Evolutionary conservation across 2,888 invertebrate species (phyloP), one percentile per base, ranked within the genome.

Genomic region (Apamea crenata): DNA sequence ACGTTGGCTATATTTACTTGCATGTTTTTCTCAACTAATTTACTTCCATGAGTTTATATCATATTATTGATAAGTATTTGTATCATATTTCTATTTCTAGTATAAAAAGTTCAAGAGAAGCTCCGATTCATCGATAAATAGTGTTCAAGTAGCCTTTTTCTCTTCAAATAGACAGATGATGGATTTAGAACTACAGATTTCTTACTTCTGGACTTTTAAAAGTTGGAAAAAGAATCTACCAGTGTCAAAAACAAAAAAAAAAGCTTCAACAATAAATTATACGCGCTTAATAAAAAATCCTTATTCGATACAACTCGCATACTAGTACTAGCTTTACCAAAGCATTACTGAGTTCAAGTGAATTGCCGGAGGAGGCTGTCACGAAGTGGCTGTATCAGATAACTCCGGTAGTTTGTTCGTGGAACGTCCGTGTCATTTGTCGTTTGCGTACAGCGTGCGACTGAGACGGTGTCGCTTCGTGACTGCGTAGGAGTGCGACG

Each of bases 361-460:
- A 92, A 91, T 93, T 87, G 91, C 91, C 90, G 88, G 87, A 91
- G 93, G 90, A 91, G 92, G 91, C 91, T 93, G 96, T 96, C 96
- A 96, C 96, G 96, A 95, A 91, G 93, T 90, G 92, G 90, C 92
- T 95, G 95, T 93, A 96, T 96, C 96, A 93, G 96, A 96, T 96
- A 96, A 96, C 93, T 93, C 94, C 93, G 92, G 95, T 94, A 96
- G 96, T 96, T 96, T 95, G 96, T 96, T 93, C 95, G 92, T 91
- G 89, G 93, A 93, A 94, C 93, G 92, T 91, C 92, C 89, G 92
- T 91, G 94, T 94, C 95, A 95, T 96, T 95, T 95, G 95, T 96
- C 94, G 94, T 93, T 92, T 92, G 91, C 91, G 91, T 91, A 92
- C 91, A 90, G 90, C 92, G 90, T 89, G 90, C 87, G 87, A 85